Percentiles rank a stretch among this genome's conserved stretches.
Evolutionary conservation across 2,888 invertebrate species (phyloP).

Genomic region (Acheta domesticus): DNA sequence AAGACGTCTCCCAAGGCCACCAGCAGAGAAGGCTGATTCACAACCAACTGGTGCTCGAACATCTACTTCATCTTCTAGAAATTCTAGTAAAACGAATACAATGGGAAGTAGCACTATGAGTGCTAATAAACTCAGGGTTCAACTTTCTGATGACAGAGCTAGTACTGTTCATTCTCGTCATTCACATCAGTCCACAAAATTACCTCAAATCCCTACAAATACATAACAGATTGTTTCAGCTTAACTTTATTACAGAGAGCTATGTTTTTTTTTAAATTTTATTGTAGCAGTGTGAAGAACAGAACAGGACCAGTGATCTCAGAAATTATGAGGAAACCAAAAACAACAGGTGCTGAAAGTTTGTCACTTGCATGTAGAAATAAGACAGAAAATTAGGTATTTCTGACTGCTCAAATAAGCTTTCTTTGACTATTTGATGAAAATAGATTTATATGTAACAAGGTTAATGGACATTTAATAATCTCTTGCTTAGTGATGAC

Average conservation of each 20-base stretch:
- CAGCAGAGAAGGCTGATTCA: slow-evolving; percentile 35
- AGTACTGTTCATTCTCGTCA: slow-evolving; percentile 47
- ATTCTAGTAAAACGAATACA: slow-evolving; percentile 41
- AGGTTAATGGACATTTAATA: too few species aligned
- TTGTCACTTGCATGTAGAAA: not conserved
- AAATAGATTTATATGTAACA: not conserved
- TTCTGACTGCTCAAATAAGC: not conserved
- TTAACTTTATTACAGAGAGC: not conserved
- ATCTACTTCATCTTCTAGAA: slow-evolving; percentile 41
- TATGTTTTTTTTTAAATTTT: not conserved
- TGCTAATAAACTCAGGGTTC: slow-evolving; percentile 44
- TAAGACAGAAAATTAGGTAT: not conserved
- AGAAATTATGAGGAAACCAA: not conserved
- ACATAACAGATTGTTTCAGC: slow-evolving; percentile 34
- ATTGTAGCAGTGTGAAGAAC: not conserved
- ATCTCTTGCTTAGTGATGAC: too few species aligned
- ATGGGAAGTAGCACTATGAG: slow-evolving; percentile 36
- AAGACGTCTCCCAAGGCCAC: slow-evolving; percentile 36
- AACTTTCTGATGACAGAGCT: slow-evolving; percentile 47
- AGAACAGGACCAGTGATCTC: slow-evolving; percentile 2
- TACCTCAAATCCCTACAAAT: slow-evolving; percentile 37
- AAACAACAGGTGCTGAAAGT: not conserved
- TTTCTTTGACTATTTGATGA: not conserved
- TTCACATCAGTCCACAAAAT: slow-evolving; percentile 45
- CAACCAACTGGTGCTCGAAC: slow-evolving; percentile 39